A percentile compares a stretch with the other conserved stretches of the same genome.
phyloP scores from a whole-genome alignment of 2,113 vertebrate species.

The Syngnathus floridae region DNA sequence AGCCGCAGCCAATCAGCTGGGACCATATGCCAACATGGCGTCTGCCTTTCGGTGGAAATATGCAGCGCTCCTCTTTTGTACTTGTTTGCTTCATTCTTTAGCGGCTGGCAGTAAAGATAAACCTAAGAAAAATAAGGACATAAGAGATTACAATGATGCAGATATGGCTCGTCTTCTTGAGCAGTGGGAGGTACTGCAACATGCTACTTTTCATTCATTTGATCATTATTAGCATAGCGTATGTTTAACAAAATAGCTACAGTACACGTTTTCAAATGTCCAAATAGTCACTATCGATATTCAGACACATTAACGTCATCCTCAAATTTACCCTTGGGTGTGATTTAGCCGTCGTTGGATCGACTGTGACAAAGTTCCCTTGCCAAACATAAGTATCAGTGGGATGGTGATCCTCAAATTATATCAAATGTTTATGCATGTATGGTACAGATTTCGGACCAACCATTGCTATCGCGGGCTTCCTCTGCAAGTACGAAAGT shows the following conservation, averaged over 20 bases:
- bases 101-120: constrained; percentile 47
- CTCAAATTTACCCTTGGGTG: too few relatives aligned
- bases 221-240: constrained; percentile 10
- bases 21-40: constrained; percentile 68
- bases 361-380: neutral
- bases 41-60: constrained; percentile 34
- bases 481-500: too few relatives aligned
- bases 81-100: constrained; percentile 26
- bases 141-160: constrained; percentile 93
- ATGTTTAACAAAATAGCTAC: neutral
- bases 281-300: too few relatives aligned
- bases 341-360: neutral
- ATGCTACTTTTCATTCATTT: neutral
- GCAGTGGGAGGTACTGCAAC: constrained; percentile 84
- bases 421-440: too few relatives aligned
- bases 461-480: too few relatives aligned
- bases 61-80: constrained; percentile 52
- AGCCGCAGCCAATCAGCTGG: constrained; percentile 45
- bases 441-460: too few relatives aligned
- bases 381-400: neutral
- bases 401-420: too few relatives aligned
- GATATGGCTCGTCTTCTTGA: constrained; percentile 95
- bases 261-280: too few relatives aligned
- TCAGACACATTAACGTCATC: too few relatives aligned
- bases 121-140: constrained; percentile 83